These are phyloP conservation scores for Scotopteryx bipunctaria DNA, from an alignment of 2,888 invertebrate genomes.

Conservation along the genomic window DNA sequence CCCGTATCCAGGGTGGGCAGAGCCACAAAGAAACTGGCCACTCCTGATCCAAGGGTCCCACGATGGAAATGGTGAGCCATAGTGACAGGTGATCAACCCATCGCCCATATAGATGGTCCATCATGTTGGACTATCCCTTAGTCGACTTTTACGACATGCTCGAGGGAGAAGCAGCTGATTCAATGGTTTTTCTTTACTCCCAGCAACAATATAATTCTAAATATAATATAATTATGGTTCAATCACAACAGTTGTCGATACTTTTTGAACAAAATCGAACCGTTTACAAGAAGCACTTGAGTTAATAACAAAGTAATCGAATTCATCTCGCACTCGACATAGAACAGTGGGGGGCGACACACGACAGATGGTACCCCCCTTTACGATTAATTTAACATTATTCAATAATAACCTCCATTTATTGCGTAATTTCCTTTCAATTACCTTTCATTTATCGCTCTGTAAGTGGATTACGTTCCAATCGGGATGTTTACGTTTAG, in stretches of 20 bases:
- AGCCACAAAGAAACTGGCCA: too few species aligned
- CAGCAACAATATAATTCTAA: too few species aligned
- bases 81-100: too few species aligned
- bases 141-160: too few species aligned
- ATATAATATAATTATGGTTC: too few species aligned
- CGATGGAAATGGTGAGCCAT: too few species aligned
- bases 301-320: slow-evolving; percentile 52
- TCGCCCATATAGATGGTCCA: too few species aligned
- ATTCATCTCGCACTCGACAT: slow-evolving; percentile 44
- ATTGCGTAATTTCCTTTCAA: slow-evolving; percentile 83
- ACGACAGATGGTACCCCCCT: slow-evolving; percentile 76
- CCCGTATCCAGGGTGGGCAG: too few species aligned
- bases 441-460: slow-evolving; percentile 80
- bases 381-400: slow-evolving; percentile 81
- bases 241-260: not conserved
- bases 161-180: too few species aligned
- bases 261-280: slow-evolving; percentile 14
- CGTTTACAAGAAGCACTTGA: slow-evolving; percentile 46
- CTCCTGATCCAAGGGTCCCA: too few species aligned
- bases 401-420: slow-evolving; percentile 82
- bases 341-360: slow-evolving; percentile 49
- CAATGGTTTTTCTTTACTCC: too few species aligned
- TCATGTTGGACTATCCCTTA: too few species aligned
- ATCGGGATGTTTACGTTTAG: slow-evolving; percentile 21
- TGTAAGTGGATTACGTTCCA: slow-evolving; percentile 69